Conservation (phyloP, 2,113 vertebrate species). For the Nothoprocta perdicaria region DNA sequence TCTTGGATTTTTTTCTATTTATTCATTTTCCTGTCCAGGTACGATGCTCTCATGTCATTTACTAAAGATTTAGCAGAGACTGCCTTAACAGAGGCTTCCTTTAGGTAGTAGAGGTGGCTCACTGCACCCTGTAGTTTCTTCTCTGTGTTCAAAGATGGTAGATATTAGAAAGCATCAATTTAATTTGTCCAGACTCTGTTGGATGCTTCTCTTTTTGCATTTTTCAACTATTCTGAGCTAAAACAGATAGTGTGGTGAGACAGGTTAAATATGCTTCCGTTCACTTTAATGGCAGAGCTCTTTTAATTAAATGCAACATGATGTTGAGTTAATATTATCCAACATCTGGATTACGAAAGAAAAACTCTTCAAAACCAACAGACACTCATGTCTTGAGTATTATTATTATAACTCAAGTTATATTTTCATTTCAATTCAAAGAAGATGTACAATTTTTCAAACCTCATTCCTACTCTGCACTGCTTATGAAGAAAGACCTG, state of each 20-base stretch:
- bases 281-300: background rate
- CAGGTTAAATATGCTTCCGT: background rate
- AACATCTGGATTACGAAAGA: background rate
- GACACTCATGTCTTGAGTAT: background rate
- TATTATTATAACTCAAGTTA: background rate
- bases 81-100: background rate
- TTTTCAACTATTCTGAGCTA: background rate
- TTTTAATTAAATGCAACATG: background rate
- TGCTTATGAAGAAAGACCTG: background rate
- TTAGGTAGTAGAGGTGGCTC: background rate
- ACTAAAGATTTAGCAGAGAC: background rate
- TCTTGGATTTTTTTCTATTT: background rate
- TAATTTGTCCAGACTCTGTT: background rate
- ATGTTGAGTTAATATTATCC: background rate
- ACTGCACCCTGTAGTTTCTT: background rate
- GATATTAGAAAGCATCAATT: background rate
- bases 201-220: background rate
- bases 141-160: background rate
- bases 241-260: background rate
- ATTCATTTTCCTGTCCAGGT: background rate
- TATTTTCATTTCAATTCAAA: background rate
- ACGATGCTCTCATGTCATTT: background rate
- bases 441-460: rapidly evolving
- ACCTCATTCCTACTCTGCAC: background rate
- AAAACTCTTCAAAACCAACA: background rate